These are phyloP conservation scores for Himalopsyche phryganea DNA, from an alignment of 1,140 invertebrate genomes.

Conservation along the genomic window DNA sequence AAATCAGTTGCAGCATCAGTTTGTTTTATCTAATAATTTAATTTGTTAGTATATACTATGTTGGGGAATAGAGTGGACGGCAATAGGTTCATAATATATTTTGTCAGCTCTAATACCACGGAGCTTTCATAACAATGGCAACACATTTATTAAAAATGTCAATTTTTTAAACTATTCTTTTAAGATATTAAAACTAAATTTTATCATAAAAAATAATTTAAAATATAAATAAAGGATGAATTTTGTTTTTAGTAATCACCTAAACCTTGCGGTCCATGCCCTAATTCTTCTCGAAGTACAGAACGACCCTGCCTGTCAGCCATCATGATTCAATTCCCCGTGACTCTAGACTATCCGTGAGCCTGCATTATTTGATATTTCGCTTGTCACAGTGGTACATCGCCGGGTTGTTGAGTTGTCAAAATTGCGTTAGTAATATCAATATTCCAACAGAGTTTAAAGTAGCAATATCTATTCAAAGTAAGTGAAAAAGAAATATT, in stretches of 20 bases:
- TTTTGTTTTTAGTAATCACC: slow-evolving; percentile 40
- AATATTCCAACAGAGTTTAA: background rate
- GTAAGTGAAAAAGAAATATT: too few relatives aligned
- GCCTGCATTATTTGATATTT: slow-evolving; percentile 45
- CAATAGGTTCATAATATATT: too few relatives aligned
- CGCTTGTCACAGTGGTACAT: slow-evolving; percentile 15
- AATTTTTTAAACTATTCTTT: too few relatives aligned
- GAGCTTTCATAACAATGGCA: background rate
- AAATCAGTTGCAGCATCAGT: too few relatives aligned
- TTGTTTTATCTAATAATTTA: too few relatives aligned
- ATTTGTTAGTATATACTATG: too few relatives aligned
- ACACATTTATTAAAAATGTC: background rate
- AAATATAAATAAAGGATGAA: too few relatives aligned
- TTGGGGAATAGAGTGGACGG: too few relatives aligned
- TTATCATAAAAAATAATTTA: background rate
- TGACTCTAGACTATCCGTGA: slow-evolving; percentile 37
- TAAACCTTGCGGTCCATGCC: slow-evolving; percentile 55
- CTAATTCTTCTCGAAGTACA: slow-evolving; percentile 10
- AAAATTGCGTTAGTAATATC: slow-evolving; percentile 9
- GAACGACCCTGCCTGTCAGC: slow-evolving; percentile 3
- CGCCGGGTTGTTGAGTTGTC: slow-evolving; percentile 14
- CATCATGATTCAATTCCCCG: slow-evolving; percentile 6
- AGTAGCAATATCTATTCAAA: too few relatives aligned
- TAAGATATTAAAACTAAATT: too few relatives aligned
- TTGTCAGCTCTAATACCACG: background rate